phyloP scores from a whole-genome alignment of 2,113 vertebrate genomes.

The Pterocles gutturalis region DNA sequence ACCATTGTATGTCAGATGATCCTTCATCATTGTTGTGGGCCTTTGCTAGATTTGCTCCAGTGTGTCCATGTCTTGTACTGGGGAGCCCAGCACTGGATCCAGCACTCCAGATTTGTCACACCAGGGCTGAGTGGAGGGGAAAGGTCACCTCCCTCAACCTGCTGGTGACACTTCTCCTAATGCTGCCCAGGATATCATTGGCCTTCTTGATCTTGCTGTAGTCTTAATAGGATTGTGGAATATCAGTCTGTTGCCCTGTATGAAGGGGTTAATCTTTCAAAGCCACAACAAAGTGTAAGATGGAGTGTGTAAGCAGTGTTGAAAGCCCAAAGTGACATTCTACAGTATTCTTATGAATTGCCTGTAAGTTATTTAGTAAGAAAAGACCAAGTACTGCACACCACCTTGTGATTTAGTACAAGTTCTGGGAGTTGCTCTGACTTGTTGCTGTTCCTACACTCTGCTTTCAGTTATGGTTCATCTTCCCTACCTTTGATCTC shows the following conservation, averaged over 20 bases:
- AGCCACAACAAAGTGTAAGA: background rate
- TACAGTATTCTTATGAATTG: background rate
- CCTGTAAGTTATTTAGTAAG: background rate
- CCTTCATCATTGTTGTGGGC: too few species aligned
- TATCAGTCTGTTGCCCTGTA: background rate
- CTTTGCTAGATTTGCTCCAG: too few species aligned
- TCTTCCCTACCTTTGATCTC: background rate
- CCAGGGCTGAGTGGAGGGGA: background rate
- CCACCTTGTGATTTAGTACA: background rate
- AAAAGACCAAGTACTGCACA: background rate
- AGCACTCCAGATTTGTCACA: background rate
- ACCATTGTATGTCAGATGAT: too few species aligned
- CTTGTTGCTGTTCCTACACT: background rate
- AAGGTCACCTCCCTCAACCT: background rate
- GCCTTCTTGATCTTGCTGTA: background rate
- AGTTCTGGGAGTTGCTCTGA: background rate
- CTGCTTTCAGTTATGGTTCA: background rate
- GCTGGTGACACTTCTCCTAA: background rate
- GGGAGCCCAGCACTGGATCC: background rate
- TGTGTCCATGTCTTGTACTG: background rate
- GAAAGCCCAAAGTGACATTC: background rate
- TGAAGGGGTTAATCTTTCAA: background rate
- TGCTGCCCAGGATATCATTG: background rate
- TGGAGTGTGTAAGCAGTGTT: background rate
- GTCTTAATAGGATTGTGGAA: background rate